Evolutionary conservation across 1,140 invertebrate genomes (phyloP).

Genomic region (Steinernema feltiae): DNA sequence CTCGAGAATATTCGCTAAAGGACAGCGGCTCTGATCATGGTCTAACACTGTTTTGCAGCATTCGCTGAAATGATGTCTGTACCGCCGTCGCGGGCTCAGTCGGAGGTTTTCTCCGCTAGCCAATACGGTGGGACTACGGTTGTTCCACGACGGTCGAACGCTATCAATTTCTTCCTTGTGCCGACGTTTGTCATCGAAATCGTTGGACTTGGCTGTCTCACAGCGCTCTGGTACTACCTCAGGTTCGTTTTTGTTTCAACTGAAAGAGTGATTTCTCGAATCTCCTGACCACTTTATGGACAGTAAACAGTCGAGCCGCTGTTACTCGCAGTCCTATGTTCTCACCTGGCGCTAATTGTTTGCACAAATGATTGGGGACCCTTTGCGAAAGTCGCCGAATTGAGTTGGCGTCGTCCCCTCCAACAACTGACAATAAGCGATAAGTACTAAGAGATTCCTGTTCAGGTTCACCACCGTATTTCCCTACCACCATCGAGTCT

Average conservation of each 20-base stretch:
- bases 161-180: constrained; percentile 55
- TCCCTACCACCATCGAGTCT: constrained; percentile 56
- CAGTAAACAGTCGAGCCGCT: neutral
- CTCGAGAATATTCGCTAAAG: neutral
- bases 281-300: neutral
- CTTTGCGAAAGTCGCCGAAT: constrained; percentile 14
- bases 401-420: constrained; percentile 21
- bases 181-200: constrained; percentile 55
- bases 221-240: constrained; percentile 57
- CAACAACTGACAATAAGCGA: constrained; percentile 16
- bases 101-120: constrained; percentile 52
- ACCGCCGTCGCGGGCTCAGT: constrained; percentile 50
- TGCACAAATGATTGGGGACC: constrained; percentile 11
- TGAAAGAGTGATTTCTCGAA: neutral
- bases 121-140: constrained; percentile 46
- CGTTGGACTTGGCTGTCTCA: constrained; percentile 54
- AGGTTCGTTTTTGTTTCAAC: constrained; percentile 34
- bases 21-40: neutral
- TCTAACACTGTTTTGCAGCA: neutral
- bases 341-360: constrained; percentile 8
- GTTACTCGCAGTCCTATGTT: neutral
- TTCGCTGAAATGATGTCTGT: constrained; percentile 41
- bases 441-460: constrained; percentile 18
- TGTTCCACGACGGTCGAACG: constrained; percentile 38
- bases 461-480: constrained; percentile 58